Conservation (phyloP, 1,140 invertebrate species). For the Musca vetustissima region DNA sequence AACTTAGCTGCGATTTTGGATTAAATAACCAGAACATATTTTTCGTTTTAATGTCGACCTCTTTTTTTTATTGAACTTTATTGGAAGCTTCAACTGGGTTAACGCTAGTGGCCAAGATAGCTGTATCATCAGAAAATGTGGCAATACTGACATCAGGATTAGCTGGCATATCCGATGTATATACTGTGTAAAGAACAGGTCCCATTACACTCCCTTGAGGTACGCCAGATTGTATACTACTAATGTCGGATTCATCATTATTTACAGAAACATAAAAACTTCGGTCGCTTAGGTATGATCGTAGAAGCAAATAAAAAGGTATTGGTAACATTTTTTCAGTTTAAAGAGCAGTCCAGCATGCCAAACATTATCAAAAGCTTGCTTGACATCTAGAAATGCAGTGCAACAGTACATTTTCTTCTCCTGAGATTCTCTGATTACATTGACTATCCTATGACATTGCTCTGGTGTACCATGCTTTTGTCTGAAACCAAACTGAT, state of each 20-base stretch:
- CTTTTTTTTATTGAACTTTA: not conserved
- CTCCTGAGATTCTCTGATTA: not conserved
- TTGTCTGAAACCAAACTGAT: slow-evolving; percentile 41
- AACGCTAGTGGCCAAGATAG: not conserved
- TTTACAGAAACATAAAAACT: slow-evolving; percentile 7
- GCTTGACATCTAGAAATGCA: slow-evolving; percentile 16
- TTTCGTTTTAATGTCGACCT: not conserved
- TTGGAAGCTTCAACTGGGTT: not conserved
- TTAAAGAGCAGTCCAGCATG: slow-evolving; percentile 20
- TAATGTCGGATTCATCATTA: not conserved
- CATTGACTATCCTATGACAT: not conserved
- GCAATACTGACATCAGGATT: not conserved
- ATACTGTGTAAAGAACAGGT: slow-evolving; percentile 18
- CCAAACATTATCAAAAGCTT: slow-evolving; percentile 29
- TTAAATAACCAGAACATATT: not conserved
- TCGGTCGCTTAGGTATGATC: slow-evolving; percentile 9
- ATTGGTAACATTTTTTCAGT: slow-evolving; percentile 17
- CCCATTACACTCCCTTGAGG: slow-evolving; percentile 32
- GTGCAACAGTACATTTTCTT: slow-evolving; percentile 22
- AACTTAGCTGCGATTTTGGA: not conserved
- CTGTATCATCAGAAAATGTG: slow-evolving; percentile 29
- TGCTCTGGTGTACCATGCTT: slow-evolving; percentile 25
- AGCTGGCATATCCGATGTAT: not conserved
- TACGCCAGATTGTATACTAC: slow-evolving; percentile 16
- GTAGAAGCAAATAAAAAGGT: not conserved